These are phyloP conservation scores for Norana najaformis DNA, from an alignment of 2,888 invertebrate genomes.

Conservation along the genomic window DNA sequence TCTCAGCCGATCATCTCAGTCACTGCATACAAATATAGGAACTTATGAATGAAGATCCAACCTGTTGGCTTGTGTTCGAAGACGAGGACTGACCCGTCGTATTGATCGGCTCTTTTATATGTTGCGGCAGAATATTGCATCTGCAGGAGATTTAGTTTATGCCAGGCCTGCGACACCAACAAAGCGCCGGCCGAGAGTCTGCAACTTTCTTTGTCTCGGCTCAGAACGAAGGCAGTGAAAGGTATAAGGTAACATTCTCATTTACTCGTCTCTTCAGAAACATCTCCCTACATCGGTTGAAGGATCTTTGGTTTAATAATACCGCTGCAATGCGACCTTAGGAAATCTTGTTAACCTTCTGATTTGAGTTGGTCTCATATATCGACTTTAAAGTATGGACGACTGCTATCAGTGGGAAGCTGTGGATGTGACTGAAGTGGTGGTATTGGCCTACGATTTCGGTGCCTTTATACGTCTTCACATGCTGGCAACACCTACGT, in stretches of 20 bases:
- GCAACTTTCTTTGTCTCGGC: neutral
- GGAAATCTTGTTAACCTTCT: no score
- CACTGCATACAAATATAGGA: neutral
- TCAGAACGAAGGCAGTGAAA: neutral
- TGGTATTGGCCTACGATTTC: no score
- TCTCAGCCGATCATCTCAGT: neutral
- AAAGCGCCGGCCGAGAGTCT: neutral
- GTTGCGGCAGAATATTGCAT: neutral
- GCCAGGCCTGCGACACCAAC: neutral
- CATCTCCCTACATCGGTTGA: no score
- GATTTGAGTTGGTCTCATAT: no score
- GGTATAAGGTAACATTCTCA: neutral
- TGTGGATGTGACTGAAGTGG: no score
- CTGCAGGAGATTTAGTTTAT: neutral
- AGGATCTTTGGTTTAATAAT: neutral
- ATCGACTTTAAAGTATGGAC: no score
- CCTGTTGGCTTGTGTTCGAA: conserved; percentile 13
- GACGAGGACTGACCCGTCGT: neutral
- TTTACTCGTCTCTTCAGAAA: no score
- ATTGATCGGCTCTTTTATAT: neutral
- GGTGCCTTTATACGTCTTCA: no score
- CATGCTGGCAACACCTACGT: no score
- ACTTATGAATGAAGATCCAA: neutral
- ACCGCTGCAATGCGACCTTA: no score
- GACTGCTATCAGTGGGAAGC: no score